phyloP scores from a whole-genome alignment of 2,113 vertebrate genomes.

The Lanius collurio region DNA sequence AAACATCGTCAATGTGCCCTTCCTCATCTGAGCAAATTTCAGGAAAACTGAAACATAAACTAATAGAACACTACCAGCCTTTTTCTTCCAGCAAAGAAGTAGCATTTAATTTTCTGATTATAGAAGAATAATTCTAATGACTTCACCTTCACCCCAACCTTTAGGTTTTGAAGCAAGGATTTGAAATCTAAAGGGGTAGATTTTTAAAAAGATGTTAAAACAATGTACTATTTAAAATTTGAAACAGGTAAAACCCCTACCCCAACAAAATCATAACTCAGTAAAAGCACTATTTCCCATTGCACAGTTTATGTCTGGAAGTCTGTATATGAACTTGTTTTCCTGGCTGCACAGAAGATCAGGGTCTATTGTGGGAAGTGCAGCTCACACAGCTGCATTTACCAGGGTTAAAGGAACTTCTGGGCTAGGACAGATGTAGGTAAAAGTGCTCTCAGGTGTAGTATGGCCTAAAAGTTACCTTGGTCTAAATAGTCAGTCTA shows the following conservation, averaged over 20 bases:
- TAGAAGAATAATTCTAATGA: neutral
- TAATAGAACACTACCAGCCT: rapidly evolving
- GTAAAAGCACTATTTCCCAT: neutral
- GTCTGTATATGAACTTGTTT: neutral
- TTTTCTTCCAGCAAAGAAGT: neutral
- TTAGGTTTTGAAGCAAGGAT: neutral
- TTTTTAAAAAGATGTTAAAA: neutral
- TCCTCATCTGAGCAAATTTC: neutral
- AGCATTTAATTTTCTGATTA: neutral
- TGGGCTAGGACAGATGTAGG: neutral
- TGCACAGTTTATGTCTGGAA: neutral
- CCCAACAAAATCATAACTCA: neutral
- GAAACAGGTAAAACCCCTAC: neutral
- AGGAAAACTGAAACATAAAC: neutral
- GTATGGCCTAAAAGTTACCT: neutral
- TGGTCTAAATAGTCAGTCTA: neutral
- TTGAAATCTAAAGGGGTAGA: neutral
- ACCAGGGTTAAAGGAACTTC: neutral
- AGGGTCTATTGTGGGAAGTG: neutral
- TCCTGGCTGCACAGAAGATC: neutral
- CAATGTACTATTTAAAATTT: neutral
- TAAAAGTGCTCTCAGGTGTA: neutral
- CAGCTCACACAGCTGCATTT: neutral
- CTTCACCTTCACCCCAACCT: neutral
- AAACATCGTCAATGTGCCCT: neutral